These are phyloP conservation scores for Molorchus minor DNA, from an alignment of 2,888 invertebrate genomes.

Conservation along the genomic window DNA sequence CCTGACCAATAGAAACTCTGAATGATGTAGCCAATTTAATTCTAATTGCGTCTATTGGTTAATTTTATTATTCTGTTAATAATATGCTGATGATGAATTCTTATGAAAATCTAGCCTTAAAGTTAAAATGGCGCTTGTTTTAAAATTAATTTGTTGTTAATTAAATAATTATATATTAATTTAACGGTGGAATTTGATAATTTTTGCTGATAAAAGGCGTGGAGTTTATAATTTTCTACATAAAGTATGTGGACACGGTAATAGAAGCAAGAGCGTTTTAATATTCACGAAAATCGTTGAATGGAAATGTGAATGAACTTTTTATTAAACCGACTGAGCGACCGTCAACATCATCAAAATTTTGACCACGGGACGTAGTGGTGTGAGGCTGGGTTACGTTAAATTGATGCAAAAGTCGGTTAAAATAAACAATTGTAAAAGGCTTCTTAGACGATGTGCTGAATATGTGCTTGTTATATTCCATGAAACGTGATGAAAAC, in stretches of 20 bases:
- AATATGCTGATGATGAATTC: too few relatives aligned
- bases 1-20: too few relatives aligned
- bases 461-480: constrained; percentile 38
- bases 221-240: too few relatives aligned
- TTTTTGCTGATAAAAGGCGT: too few relatives aligned
- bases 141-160: constrained; percentile 21
- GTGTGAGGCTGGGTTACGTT: constrained; percentile 41
- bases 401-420: constrained; percentile 45
- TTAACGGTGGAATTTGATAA: too few relatives aligned
- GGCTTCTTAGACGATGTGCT: constrained; percentile 32
- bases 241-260: too few relatives aligned
- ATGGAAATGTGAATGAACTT: constrained; percentile 55
- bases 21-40: too few relatives aligned
- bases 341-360: constrained; percentile 61
- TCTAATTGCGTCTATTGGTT: too few relatives aligned
- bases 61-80: too few relatives aligned
- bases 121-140: constrained; percentile 16
- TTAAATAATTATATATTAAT: constrained; percentile 13
- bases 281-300: constrained; percentile 38
- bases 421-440: constrained; percentile 43
- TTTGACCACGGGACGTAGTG: constrained; percentile 54
- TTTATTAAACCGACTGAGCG: constrained; percentile 56
- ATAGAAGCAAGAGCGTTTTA: constrained; percentile 17
- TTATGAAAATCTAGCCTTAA: too few relatives aligned
- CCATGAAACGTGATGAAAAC: constrained; percentile 40